phyloP scores from a whole-genome alignment of 1,140 invertebrate genomes.

The Acromyrmex heyeri region DNA sequence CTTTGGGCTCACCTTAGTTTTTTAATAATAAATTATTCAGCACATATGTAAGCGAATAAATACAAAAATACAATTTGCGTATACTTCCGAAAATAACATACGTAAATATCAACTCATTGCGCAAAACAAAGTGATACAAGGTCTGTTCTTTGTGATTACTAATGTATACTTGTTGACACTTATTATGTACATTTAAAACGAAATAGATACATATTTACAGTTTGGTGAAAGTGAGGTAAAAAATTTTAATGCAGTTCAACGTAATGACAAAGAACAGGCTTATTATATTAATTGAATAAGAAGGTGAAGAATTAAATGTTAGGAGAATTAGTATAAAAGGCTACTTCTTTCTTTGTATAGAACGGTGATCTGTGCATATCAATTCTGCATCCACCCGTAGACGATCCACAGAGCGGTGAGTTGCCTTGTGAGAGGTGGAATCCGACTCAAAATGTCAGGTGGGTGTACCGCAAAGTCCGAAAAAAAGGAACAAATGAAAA shows the following conservation, averaged over 20 bases:
- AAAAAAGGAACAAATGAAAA: neutral
- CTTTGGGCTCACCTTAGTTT: neutral
- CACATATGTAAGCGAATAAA: neutral
- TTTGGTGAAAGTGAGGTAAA: too few species aligned
- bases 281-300: neutral
- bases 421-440: conserved; percentile 99
- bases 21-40: conserved; percentile 1
- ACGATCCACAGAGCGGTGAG: conserved; percentile 99
- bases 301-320: neutral
- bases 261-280: too few species aligned
- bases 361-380: conserved; percentile 99
- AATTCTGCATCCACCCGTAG: conserved; percentile 99
- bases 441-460: conserved; percentile 99
- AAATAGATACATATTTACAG: too few species aligned
- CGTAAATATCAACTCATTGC: neutral
- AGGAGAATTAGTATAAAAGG: neutral
- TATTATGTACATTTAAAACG: too few species aligned
- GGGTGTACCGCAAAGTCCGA: neutral
- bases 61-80: neutral
- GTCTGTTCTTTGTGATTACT: too few species aligned
- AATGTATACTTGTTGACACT: too few species aligned
- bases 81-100: conserved; percentile 26
- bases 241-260: too few species aligned
- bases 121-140: neutral
- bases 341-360: conserved; percentile 86